Percentiles rank a stretch among this genome's conserved stretches.
Evolutionary conservation across 1,140 invertebrate genomes (phyloP).

Genomic region (Drosophila navojoa): DNA sequence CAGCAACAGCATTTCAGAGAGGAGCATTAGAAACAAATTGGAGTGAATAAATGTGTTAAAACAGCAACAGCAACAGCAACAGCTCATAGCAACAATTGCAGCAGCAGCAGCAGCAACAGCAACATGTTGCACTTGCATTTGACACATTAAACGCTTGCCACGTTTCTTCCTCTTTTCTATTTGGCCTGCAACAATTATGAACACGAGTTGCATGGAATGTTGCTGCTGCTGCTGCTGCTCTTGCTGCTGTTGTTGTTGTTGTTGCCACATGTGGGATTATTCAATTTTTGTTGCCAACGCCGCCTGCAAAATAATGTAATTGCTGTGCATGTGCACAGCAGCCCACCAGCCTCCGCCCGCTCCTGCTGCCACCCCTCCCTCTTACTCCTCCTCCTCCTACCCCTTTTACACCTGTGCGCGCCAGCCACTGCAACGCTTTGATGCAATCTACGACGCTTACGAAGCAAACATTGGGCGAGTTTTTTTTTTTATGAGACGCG

Average conservation of each 20-base stretch:
- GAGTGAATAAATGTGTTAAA: conserved; percentile 51
- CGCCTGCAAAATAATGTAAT: conserved; percentile 66
- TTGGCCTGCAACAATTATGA: conserved; percentile 57
- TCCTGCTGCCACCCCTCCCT: not conserved
- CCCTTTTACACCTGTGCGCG: conserved; percentile 1
- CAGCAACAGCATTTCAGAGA: no score
- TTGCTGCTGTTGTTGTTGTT: conserved; percentile 1
- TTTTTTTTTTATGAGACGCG: conserved; percentile 43
- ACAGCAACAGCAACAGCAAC: not conserved
- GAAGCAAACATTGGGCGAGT: conserved; percentile 31
- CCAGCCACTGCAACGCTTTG: conserved; percentile 27
- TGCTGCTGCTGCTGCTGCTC: conserved; percentile 1
- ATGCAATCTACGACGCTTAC: conserved; percentile 54
- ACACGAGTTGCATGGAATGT: conserved; percentile 65
- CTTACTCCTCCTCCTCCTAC: not conserved
- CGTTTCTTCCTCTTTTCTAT: not conserved
- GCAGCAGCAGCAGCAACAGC: conserved; percentile 16
- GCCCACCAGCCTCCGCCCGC: not conserved
- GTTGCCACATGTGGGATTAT: conserved; percentile 48
- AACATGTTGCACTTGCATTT: conserved; percentile 23
- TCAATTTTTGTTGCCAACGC: conserved; percentile 45
- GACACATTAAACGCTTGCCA: conserved; percentile 18
- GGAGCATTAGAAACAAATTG: conserved; percentile 63
- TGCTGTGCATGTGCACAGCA: conserved; percentile 46
- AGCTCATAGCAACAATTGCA: conserved; percentile 14